A percentile compares a stretch with the other conserved stretches of the same genome.
These are phyloP conservation scores for Noctua janthina DNA, from an alignment of 2,888 invertebrate species.

Conservation along the genomic window DNA sequence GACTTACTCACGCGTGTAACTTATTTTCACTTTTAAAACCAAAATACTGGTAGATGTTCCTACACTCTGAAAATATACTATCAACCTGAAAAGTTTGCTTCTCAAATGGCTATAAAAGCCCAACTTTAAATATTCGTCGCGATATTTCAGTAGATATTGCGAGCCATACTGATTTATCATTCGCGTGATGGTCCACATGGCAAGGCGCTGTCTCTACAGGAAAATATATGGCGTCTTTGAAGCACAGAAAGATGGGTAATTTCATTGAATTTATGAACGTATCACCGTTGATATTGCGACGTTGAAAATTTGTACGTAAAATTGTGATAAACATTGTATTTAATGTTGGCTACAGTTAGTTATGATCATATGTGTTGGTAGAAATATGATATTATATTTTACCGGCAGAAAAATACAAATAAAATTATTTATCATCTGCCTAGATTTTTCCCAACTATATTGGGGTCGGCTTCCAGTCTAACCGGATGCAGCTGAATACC, in stretches of 20 bases:
- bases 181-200: conserved; percentile 86
- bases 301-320: conserved; percentile 84
- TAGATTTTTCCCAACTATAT: too few relatives aligned
- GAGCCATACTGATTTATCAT: conserved; percentile 85
- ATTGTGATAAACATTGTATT: conserved; percentile 82
- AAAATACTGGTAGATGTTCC: background rate
- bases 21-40: background rate
- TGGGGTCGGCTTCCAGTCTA: too few relatives aligned
- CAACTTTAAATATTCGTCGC: conserved; percentile 49
- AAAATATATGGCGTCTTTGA: conserved; percentile 89
- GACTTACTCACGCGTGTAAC: background rate
- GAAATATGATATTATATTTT: background rate
- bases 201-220: conserved; percentile 84
- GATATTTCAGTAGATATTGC: conserved; percentile 58
- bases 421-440: background rate
- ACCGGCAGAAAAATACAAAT: background rate
- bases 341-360: conserved; percentile 57
- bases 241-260: conserved; percentile 89
- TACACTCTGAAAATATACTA: background rate
- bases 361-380: conserved; percentile 18
- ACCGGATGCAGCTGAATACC: too few relatives aligned
- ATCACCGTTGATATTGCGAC: conserved; percentile 84
- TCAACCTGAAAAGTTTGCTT: background rate
- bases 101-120: conserved; percentile 33
- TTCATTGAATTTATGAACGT: conserved; percentile 89